Conservation (phyloP, 2,113 vertebrate species). For the Rhadina sibilatrix region DNA sequence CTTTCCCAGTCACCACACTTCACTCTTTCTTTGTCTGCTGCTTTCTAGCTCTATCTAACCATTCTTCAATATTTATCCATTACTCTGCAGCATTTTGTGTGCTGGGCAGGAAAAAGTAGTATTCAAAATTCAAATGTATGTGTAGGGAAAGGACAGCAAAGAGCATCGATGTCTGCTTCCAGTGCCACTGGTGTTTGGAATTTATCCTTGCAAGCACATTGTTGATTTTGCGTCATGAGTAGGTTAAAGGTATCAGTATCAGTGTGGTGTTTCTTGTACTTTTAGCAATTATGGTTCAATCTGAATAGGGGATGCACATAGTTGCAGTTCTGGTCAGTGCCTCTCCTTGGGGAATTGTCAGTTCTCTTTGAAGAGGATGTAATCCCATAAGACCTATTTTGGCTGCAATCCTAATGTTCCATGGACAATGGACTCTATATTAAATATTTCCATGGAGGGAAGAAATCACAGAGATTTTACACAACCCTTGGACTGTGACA, state of each 20-base stretch:
- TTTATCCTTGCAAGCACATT: neutral
- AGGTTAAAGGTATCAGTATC: neutral
- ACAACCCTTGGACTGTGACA: neutral
- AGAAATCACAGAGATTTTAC: neutral
- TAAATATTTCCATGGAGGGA: neutral
- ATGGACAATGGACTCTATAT: neutral
- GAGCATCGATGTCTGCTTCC: neutral
- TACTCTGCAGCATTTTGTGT: neutral
- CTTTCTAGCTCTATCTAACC: neutral
- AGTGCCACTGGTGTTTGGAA: neutral
- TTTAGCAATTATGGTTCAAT: neutral
- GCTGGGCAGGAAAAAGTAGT: neutral
- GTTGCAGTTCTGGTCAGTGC: neutral
- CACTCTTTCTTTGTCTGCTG: neutral
- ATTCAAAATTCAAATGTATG: neutral
- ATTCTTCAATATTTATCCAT: neutral
- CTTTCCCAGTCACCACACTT: neutral
- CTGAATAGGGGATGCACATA: neutral
- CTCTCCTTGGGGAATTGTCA: neutral
- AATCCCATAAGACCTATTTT: neutral
- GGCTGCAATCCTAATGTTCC: neutral
- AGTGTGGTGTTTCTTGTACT: neutral
- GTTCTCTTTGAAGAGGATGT: neutral
- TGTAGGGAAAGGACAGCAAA: neutral
- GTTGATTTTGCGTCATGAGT: neutral